phyloP scores from a whole-genome alignment of 64 coral and sea anemone genomes.

The Dendronephthya gigantea region DNA sequence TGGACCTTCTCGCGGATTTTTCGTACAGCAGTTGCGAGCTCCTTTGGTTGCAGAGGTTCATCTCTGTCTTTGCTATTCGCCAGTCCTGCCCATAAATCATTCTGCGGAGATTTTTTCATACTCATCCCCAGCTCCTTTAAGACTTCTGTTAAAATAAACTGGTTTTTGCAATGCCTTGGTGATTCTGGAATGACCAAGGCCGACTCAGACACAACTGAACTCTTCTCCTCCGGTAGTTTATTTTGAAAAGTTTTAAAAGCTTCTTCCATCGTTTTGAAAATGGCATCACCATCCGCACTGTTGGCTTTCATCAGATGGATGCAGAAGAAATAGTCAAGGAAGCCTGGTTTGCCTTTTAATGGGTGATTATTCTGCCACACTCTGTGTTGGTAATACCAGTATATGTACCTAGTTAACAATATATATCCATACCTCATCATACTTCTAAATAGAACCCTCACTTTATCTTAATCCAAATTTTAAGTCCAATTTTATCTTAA shows the following conservation, averaged over 20 bases:
- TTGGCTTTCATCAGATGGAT: not conserved
- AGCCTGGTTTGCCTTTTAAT: not conserved
- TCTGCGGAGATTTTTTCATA: not conserved
- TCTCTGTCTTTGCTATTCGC: not conserved
- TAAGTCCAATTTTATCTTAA: too few relatives aligned
- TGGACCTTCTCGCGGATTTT: not conserved
- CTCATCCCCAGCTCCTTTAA: not conserved
- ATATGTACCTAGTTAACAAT: not conserved
- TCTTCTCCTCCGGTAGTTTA: not conserved
- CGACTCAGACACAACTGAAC: not conserved
- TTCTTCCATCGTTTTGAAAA: not conserved
- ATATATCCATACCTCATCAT: too few relatives aligned
- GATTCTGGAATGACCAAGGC: not conserved
- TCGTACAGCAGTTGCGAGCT: not conserved
- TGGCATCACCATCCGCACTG: not conserved
- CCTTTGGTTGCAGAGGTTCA: not conserved
- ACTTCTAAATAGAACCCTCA: too few relatives aligned
- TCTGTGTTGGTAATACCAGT: not conserved
- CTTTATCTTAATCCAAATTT: too few relatives aligned
- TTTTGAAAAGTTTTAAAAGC: not conserved
- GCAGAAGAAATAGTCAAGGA: slow-evolving; percentile 1
- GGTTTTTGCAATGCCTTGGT: not conserved
- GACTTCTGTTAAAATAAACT: not conserved
- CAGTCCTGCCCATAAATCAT: not conserved
- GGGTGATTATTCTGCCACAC: not conserved